Percentiles rank a stretch among this genome's conserved stretches.
Conservation (phyloP, 2,113 vertebrate genomes). For the Bombycilla garrulus region DNA sequence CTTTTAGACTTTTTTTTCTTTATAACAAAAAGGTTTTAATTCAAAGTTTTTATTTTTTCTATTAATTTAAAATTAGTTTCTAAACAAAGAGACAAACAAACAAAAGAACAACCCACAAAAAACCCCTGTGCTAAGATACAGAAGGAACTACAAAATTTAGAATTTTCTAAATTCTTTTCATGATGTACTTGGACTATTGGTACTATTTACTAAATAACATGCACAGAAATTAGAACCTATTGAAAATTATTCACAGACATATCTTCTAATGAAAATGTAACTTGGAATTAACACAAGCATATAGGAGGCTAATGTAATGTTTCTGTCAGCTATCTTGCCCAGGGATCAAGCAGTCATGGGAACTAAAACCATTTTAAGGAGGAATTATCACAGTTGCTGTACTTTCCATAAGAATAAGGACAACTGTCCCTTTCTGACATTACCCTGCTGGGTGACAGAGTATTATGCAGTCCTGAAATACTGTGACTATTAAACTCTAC, state of each 20-base stretch:
- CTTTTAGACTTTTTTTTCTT: background rate
- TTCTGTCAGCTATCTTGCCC: background rate
- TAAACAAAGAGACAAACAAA: background rate
- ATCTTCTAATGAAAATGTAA: background rate
- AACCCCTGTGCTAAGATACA: background rate
- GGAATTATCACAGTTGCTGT: background rate
- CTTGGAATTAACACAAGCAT: background rate
- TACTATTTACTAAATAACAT: background rate
- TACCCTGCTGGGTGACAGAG: slow-evolving; percentile 4
- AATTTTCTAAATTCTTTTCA: background rate
- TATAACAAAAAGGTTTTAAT: background rate
- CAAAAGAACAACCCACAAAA: background rate
- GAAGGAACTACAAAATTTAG: background rate
- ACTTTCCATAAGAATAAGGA: background rate
- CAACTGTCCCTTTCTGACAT: background rate
- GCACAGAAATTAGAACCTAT: background rate
- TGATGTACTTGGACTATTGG: background rate
- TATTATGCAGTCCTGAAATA: background rate
- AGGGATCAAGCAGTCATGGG: background rate
- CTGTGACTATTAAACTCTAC: slow-evolving; percentile 1
- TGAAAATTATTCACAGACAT: background rate
- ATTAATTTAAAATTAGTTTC: background rate
- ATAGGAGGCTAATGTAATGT: background rate
- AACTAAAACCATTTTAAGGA: background rate
- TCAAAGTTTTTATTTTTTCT: background rate